Base-by-base conservation (phyloP, 2,797 vertebrate genomes). In the Menidia menidia region DNA sequence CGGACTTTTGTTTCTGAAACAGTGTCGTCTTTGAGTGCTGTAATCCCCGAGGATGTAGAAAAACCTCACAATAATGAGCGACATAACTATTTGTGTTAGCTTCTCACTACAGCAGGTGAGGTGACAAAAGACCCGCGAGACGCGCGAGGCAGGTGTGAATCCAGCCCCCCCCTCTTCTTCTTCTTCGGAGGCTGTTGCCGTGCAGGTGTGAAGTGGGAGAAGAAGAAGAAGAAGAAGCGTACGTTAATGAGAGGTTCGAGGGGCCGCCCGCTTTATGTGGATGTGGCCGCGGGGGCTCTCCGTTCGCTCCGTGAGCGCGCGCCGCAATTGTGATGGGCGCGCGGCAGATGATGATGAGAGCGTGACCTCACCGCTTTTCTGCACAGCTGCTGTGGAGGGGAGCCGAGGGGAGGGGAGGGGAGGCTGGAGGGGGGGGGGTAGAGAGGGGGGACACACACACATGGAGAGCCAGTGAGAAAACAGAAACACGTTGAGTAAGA, bases 341-440 rank as follows among this genome's bases (percentile, higher is more conserved):
- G 85, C 82, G 80, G 53, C 72, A 75, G 84, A 77, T 78, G 89
- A 87, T 88, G 89, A 90, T 89, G 87, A 88, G 90, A 88, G 90
- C 88, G 92, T 93, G 92, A 93, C 92, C 93, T 94, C 92, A 92
- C 90, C 75, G 88, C 87, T 88, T 88, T 91, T 90, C 89, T 85
- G 83, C 91, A 91, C 93, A 93, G 93, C 93, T 92, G 87, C 87
- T 68, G 77, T 25, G 25, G 25, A 25, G 25, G 25, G 25, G 25
- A 25, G 25, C 25, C 25, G 25, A 25, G 25, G 25, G 25, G 25
- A 25, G 25, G 25, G 25, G 25, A 25, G 25, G 25, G 25, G 25
- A 25, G 25, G 25, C 25, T 25, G 25, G 25, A 25, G 25, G 25
- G 25, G 25, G n/a, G n/a, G n/a, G n/a, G n/a, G n/a, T n/a, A n/a